Evolutionary conservation across 2,113 vertebrate genomes (phyloP), one percentile per base, ranked within the genome.

Genomic region (Sturnira hondurensis): DNA sequence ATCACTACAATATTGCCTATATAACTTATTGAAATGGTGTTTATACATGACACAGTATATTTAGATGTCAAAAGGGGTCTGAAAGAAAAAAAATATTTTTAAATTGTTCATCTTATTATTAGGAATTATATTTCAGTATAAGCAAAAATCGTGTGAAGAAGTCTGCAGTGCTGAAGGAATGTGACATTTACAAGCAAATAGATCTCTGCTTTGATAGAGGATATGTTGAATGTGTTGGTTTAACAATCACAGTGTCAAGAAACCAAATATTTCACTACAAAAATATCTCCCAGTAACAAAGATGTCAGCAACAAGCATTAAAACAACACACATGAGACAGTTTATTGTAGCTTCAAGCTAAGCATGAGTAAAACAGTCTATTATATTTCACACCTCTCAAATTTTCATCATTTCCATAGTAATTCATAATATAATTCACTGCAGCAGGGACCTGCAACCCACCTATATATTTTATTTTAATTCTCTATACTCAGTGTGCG

Each of bases 61-160:
- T 97, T 97, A 98, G 91, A 5, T n/a, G 89, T 96, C 86, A 96
- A 41, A 91, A 98, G 94, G 52, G 58, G 97, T 28, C 58, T 61
- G 24, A 61, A 61, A 58, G n/a, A 28, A 61, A 3, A 61, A 28
- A 61, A 61, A 26, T 61, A 90, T 94, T 85, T 97, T 96, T 89
- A 91, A 96, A 97, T 87, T 93, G 96, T 89, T 86, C 86, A 86
- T 67, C 76, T 96, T 97, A 97, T 33, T 96, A 86, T 97, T 36
- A 74, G 17, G 10, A 98, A 97, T 97, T 78, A 91, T 96, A 96
- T 95, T 93, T 96, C 94, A 97, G 89, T 90, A 95, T 31, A 95
- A 98, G 96, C 88, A 98, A 91, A 95, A 97, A 96, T 81, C 97
- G 95, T 97, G 93, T 97, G 95, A 97, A 97, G 56, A 22, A 91